Conservation (phyloP, 2,113 vertebrate genomes). For the Onychostruthus taczanowskii region DNA sequence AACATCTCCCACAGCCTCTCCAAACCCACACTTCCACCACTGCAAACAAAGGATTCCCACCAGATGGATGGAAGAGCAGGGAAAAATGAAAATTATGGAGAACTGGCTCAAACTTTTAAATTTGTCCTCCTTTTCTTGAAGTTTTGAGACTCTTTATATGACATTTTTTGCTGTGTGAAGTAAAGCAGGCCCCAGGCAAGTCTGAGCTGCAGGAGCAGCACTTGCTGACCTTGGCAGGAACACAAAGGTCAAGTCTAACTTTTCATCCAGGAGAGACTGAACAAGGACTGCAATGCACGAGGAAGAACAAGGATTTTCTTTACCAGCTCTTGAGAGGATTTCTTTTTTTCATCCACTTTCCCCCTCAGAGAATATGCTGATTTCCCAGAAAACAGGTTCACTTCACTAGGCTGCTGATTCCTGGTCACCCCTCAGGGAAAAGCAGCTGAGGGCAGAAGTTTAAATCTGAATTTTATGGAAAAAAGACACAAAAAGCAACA, state of each 20-base stretch:
- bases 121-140: neutral
- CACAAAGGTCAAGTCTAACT: conserved; percentile 47
- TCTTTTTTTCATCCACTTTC: neutral
- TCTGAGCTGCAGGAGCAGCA: conserved; percentile 7
- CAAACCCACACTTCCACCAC: neutral
- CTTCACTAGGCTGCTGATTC: neutral
- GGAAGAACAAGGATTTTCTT: conserved; percentile 15
- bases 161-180: neutral
- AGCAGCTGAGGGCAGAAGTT: neutral
- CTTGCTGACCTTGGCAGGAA: conserved; percentile 36
- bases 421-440: neutral
- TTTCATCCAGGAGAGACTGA: conserved; percentile 1
- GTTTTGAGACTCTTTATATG: neutral
- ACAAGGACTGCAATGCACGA: neutral
- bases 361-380: neutral
- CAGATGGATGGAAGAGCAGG: neutral
- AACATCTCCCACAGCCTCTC: neutral
- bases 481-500: neutral
- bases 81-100: neutral
- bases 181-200: conserved; percentile 33
- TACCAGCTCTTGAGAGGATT: neutral
- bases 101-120: neutral
- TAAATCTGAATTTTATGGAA: neutral
- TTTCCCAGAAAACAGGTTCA: neutral
- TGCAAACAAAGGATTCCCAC: neutral